These are phyloP conservation scores for Drosophila stalkeri DNA, from an alignment of 2,888 invertebrate species.

Conservation along the genomic window DNA sequence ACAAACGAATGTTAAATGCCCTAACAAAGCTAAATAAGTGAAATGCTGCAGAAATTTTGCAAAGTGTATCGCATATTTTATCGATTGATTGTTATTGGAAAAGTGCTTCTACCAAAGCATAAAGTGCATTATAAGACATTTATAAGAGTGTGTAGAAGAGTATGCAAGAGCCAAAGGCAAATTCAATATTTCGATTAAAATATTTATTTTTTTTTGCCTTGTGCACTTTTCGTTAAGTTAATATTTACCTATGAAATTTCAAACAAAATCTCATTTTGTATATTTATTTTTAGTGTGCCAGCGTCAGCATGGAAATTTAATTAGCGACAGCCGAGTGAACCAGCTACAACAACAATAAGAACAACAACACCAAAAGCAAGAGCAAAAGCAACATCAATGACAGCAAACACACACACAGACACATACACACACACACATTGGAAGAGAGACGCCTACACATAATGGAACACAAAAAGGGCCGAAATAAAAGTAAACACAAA, in stretches of 20 bases:
- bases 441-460: constrained; percentile 16
- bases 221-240: constrained; percentile 35
- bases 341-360: constrained; percentile 31
- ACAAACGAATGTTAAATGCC: neutral
- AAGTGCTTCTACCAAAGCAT: neutral
- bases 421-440: neutral
- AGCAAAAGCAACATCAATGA: constrained; percentile 20
- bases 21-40: neutral
- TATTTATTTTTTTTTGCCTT: constrained; percentile 9
- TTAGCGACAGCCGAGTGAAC: constrained; percentile 69
- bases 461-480: constrained; percentile 33
- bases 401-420: constrained; percentile 22
- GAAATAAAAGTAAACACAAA: constrained; percentile 56
- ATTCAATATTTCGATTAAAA: constrained; percentile 11
- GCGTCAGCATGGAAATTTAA: constrained; percentile 78
- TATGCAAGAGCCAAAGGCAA: neutral
- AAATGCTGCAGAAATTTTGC: neutral
- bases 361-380: constrained; percentile 16
- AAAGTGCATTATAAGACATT: neutral
- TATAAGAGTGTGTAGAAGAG: constrained; percentile 1
- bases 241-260: constrained; percentile 44
- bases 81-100: neutral
- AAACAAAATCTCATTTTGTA: constrained; percentile 52
- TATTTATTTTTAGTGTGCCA: constrained; percentile 77
- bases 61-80: neutral